Conservation (phyloP, 2,797 vertebrate species). For the Phrynocephalus forsythii region DNA sequence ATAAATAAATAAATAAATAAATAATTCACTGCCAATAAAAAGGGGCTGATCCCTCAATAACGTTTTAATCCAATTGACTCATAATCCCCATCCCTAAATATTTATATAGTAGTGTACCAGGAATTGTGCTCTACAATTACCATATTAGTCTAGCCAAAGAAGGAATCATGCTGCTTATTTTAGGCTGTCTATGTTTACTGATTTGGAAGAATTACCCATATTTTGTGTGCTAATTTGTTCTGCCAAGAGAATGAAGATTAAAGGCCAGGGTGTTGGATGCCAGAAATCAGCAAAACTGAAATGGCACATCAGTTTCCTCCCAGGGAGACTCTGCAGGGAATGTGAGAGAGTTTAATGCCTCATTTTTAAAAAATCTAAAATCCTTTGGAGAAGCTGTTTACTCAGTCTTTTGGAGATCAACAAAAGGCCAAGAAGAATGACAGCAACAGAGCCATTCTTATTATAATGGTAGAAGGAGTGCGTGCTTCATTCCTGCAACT, state of each 20-base stretch:
- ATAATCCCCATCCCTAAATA: slow-evolving; percentile 54
- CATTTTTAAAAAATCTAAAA: background rate
- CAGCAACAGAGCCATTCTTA: background rate
- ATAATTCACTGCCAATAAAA: slow-evolving; percentile 13
- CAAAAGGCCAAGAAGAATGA: background rate
- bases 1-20: too few relatives aligned
- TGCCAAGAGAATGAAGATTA: slow-evolving; percentile 33
- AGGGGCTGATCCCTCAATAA: background rate
- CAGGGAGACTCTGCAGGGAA: slow-evolving; percentile 20
- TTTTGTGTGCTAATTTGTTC: slow-evolving; percentile 20
- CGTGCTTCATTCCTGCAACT: too few relatives aligned
- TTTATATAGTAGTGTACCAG: slow-evolving; percentile 26
- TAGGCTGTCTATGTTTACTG: background rate
- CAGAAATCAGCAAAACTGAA: slow-evolving; percentile 26
- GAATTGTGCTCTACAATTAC: slow-evolving; percentile 41
- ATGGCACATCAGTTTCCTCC: background rate
- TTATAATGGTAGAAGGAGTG: too few relatives aligned
- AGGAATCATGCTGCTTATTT: slow-evolving; percentile 20
- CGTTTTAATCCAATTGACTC: slow-evolving; percentile 23
- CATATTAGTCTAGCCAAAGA: slow-evolving; percentile 4
- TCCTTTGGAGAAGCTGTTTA: slow-evolving; percentile 36
- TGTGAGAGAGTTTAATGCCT: background rate
- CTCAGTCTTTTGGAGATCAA: fast-evolving
- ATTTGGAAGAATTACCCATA: background rate
- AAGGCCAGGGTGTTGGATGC: background rate